These are phyloP conservation scores for Pogonocichla stellata DNA, from an alignment of 2,113 vertebrate species.

Conservation along the genomic window DNA sequence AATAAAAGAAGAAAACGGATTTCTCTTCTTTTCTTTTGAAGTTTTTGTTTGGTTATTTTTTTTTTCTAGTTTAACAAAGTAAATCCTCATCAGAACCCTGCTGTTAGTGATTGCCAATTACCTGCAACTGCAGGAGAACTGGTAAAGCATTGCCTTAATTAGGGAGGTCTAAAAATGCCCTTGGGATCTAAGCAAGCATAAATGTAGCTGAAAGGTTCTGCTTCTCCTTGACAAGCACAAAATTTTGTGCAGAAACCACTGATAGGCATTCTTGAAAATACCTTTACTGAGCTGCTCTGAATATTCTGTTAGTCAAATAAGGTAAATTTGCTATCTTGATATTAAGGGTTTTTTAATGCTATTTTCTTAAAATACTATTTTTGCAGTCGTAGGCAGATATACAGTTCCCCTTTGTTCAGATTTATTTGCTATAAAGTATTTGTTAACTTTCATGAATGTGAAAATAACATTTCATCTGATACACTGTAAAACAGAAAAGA, in stretches of 20 bases:
- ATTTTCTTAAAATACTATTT: neutral
- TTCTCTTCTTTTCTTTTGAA: neutral
- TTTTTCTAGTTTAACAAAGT: neutral
- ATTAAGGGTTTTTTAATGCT: neutral
- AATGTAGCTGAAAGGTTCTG: conserved; percentile 24
- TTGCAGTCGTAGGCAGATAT: neutral
- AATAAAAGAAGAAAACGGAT: neutral
- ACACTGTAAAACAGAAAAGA: neutral
- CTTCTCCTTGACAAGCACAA: neutral
- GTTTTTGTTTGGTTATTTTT: neutral
- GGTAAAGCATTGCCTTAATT: conserved; percentile 56
- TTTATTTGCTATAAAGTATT: neutral
- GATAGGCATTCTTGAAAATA: neutral
- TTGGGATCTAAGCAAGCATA: conserved; percentile 37
- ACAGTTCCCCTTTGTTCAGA: neutral
- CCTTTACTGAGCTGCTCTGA: neutral
- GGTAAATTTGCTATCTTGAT: neutral
- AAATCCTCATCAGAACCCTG: conserved; percentile 63
- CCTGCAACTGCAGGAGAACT: conserved; percentile 56
- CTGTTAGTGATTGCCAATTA: conserved; percentile 68
- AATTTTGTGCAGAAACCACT: neutral
- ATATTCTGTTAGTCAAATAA: neutral
- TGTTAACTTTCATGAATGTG: neutral
- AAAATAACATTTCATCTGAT: neutral
- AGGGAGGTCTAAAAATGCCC: conserved; percentile 39